Percentiles rank a stretch among this genome's conserved stretches.
Evolutionary conservation across 2,888 invertebrate genomes (phyloP).

Genomic region (Leptarthrus brevirostris): DNA sequence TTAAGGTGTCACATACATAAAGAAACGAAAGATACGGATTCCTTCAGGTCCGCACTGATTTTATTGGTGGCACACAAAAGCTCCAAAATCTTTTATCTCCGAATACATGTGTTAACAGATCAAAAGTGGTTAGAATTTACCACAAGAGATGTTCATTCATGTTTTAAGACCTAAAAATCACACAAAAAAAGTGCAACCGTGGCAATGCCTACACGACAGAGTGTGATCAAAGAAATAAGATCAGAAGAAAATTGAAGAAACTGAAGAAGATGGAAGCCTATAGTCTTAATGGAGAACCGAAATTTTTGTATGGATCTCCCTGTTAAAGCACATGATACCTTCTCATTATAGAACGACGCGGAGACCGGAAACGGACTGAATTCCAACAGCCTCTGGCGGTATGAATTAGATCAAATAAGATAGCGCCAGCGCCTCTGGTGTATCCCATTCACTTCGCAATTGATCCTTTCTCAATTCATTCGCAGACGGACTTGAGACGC

Average conservation of each 20-base stretch:
- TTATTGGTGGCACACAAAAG: slow-evolving; percentile 25
- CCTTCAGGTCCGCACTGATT: slow-evolving; percentile 14
- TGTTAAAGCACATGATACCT: slow-evolving; percentile 29
- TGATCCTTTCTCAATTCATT: slow-evolving; percentile 15
- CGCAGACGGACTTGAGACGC: background rate
- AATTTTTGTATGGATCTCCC: slow-evolving; percentile 31
- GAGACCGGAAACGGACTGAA: slow-evolving; percentile 54
- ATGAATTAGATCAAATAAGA: slow-evolving; percentile 55
- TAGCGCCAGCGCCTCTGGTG: slow-evolving; percentile 54
- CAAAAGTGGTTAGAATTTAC: slow-evolving; percentile 46
- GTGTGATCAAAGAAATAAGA: slow-evolving; percentile 41
- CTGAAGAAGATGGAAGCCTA: slow-evolving; percentile 42
- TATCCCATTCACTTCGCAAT: slow-evolving; percentile 21
- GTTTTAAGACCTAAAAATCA: slow-evolving; percentile 35
- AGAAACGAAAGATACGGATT: slow-evolving; percentile 20
- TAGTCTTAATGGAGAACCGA: slow-evolving; percentile 25
- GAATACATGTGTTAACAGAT: slow-evolving; percentile 53
- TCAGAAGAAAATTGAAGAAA: slow-evolving; percentile 7
- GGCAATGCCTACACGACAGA: slow-evolving; percentile 39
- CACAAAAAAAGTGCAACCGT: slow-evolving; percentile 35
- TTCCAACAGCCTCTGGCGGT: slow-evolving; percentile 51
- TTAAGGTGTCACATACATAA: slow-evolving; percentile 38
- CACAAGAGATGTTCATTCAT: slow-evolving; percentile 46
- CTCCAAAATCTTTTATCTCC: slow-evolving; percentile 50
- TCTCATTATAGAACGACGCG: slow-evolving; percentile 36